Evolutionary conservation across 2,797 vertebrate genomes (phyloP).

Genomic region (Antrozous pallidus): DNA sequence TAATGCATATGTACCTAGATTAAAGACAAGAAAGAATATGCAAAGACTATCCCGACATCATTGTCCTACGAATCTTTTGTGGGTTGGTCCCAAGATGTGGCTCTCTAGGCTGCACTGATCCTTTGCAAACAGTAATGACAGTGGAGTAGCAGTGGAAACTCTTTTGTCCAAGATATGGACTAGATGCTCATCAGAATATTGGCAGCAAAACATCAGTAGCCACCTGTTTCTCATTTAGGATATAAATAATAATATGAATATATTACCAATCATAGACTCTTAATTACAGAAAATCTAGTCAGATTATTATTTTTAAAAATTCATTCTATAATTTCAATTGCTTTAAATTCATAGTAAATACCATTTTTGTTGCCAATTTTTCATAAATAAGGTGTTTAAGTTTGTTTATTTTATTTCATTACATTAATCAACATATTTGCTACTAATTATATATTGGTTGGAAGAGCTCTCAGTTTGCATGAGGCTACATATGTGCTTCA

Average conservation of each 20-base stretch:
- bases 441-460: not conserved
- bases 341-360: constrained; percentile 14
- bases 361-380: not conserved
- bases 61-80: not conserved
- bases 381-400: not conserved
- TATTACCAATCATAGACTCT: not conserved
- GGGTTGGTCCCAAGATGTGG: not conserved
- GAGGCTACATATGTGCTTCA: not conserved
- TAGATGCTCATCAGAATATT: not conserved
- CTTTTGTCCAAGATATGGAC: not conserved
- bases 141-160: not conserved
- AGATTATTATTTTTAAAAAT: not conserved
- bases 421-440: constrained; percentile 48
- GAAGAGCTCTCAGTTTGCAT: not conserved
- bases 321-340: not conserved
- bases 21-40: not conserved
- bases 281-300: not conserved
- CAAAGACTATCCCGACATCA: not conserved
- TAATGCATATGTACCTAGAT: not conserved
- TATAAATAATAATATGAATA: not conserved
- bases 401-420: not conserved
- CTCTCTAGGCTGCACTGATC: not conserved
- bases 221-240: not conserved
- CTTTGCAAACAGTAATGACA: not conserved
- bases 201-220: not conserved